Conservation (phyloP, 2,888 invertebrate species). For the Taenaris catops region DNA sequence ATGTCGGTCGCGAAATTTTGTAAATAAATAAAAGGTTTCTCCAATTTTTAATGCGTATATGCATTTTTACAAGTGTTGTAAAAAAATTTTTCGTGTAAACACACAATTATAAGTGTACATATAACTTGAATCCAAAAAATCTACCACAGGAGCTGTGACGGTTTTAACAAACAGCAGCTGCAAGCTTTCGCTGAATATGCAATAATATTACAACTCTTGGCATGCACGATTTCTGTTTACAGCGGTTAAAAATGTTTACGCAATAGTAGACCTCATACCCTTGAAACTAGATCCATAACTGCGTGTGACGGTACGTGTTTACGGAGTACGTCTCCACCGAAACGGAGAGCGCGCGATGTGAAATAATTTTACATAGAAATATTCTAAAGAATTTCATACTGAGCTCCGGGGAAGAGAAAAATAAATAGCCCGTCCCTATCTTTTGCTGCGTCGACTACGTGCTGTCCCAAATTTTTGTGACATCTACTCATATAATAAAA, state of each 20-base stretch:
- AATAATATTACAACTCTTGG: conserved; percentile 11
- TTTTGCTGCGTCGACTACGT: conserved; percentile 10
- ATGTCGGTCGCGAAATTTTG: no score
- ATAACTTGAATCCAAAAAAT: conserved; percentile 8
- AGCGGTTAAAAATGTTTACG: not conserved
- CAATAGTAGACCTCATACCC: not conserved
- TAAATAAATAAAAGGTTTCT: no score
- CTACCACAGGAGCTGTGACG: conserved; percentile 2
- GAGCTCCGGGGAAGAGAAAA: conserved; percentile 5
- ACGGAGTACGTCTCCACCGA: conserved; percentile 6
- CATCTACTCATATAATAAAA: no score
- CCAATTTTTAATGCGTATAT: no score
- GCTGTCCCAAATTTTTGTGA: conserved; percentile 9
- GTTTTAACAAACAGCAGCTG: conserved; percentile 14
- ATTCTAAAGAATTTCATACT: conserved; percentile 12
- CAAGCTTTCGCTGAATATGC: conserved; percentile 16
- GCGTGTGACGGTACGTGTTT: conserved; percentile 1
- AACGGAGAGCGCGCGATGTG: conserved; percentile 8
- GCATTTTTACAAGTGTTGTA: no score
- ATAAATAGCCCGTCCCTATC: conserved; percentile 10
- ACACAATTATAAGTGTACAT: no score
- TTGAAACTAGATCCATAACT: not conserved
- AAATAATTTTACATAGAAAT: conserved; percentile 12
- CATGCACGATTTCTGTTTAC: conserved; percentile 9
- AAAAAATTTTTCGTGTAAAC: no score